phyloP scores from a whole-genome alignment of 2,888 invertebrate genomes.

The Sarcophaga variegata region DNA sequence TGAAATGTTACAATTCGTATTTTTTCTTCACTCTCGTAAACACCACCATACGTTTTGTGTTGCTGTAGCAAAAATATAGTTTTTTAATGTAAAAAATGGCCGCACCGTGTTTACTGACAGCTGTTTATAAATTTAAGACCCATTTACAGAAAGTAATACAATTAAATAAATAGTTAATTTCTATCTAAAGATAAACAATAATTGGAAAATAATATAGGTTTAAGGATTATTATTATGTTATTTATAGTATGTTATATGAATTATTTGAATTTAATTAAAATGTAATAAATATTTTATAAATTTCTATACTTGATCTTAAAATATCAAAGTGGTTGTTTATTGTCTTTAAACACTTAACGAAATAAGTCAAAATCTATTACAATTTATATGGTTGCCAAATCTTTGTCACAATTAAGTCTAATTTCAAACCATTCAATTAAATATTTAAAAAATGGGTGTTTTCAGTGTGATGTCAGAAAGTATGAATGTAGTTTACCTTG shows the following conservation, averaged over 20 bases:
- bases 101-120: constrained; percentile 40
- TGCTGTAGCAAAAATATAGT: not conserved
- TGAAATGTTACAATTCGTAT: not conserved
- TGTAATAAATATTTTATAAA: not conserved
- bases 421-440: no score
- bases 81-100: constrained; percentile 48
- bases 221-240: no score
- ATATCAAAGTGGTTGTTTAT: constrained; percentile 21
- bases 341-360: not conserved
- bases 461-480: no score
- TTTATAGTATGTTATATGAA: not conserved
- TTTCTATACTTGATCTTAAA: not conserved
- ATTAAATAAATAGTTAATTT: not conserved
- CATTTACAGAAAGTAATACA: not conserved
- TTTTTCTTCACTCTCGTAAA: constrained; percentile 29
- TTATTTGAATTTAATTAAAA: not conserved
- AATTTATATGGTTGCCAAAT: not conserved
- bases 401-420: no score
- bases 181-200: no score
- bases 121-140: constrained; percentile 20
- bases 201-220: no score
- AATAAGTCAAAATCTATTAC: not conserved
- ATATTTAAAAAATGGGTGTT: no score
- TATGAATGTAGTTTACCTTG: no score
- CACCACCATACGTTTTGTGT: constrained; percentile 28